Base-by-base conservation (phyloP, 2,888 invertebrate species). In the Philonicus albiceps region DNA sequence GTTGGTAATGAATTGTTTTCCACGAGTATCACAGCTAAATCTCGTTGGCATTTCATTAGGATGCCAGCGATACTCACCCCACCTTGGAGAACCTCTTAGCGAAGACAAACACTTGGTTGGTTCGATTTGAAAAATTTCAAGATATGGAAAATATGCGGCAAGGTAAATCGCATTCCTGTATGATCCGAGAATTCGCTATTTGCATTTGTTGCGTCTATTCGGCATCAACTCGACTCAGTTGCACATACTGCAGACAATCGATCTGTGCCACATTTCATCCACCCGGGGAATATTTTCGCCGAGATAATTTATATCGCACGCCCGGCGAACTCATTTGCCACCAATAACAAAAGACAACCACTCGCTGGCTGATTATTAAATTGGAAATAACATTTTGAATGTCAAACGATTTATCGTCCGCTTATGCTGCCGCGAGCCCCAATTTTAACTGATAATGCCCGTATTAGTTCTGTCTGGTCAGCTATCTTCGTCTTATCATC, bases 31-130 rank as follows among this genome's bases (percentile, higher is more conserved):
- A 13, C 49, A 30, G 31, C 31, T 80, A 80, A 31, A 80, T 80
- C 80, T 80, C 80, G 34, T 80, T 80, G 80, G 80, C 80, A 80
- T 80, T 80, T 80, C 80, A 80, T 80, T 80, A 80, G 80, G 80
- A 80, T 53, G 80, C n/a, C 31, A 2, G 31, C 53, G 80, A 80
- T 80, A 53, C 53, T 53, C 49, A 49, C 30, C 49, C 53, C 80
- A 80, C 80, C 80, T 80, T 53, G 53, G 74, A 22, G 40, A 76
- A 43, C 34, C 76, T 19, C 34, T 76, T 40, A 40, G 34, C 40
- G 22, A 37, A 76, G 37, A 37, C 37, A 76, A 76, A 76, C 76
- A 76, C 76, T 76, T 40, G 22, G 3, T 34, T 34, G n/a, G 22
- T 19, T 11, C 22, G 76, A 37, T 76, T 76, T 76, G 40, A 76